These are phyloP conservation scores for Drosophila seclusa DNA, from an alignment of 2,888 invertebrate species.

Conservation along the genomic window DNA sequence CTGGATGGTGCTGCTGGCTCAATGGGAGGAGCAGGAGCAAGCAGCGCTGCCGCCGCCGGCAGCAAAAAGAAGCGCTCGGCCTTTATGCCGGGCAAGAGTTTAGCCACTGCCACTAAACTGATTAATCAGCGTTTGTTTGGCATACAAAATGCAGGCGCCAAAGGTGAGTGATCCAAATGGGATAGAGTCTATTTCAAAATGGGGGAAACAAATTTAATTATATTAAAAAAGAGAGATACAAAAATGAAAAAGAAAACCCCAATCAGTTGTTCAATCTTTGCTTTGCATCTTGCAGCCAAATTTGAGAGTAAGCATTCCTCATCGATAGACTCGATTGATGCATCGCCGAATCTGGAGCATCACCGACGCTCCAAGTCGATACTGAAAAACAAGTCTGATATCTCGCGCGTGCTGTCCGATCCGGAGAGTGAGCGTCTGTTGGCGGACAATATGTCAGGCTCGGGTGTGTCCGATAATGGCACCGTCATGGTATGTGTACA, in stretches of 20 bases:
- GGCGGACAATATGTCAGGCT: slow-evolving; percentile 88
- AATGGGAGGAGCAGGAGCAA: slow-evolving; percentile 12
- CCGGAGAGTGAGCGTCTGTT: slow-evolving; percentile 91
- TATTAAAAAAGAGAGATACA: fast-evolving
- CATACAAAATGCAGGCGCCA: slow-evolving; percentile 86
- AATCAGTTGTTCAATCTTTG: slow-evolving; percentile 16
- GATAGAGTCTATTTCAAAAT: background rate
- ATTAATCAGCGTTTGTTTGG: slow-evolving; percentile 91
- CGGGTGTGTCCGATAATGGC: slow-evolving; percentile 87
- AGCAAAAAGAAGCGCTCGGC: slow-evolving; percentile 85
- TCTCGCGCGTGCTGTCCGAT: slow-evolving; percentile 87
- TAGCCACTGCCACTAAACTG: slow-evolving; percentile 89
- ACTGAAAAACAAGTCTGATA: slow-evolving; percentile 90
- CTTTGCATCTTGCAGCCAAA: slow-evolving; percentile 76
- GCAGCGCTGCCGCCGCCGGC: slow-evolving; percentile 52
- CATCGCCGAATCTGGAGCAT: slow-evolving; percentile 88
- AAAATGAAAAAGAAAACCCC: background rate
- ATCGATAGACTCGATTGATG: slow-evolving; percentile 90
- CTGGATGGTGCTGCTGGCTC: slow-evolving; percentile 57
- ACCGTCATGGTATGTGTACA: slow-evolving; percentile 82
- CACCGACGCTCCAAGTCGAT: slow-evolving; percentile 91
- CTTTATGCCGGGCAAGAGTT: slow-evolving; percentile 88
- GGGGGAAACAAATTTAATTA: background rate
- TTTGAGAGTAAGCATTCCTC: slow-evolving; percentile 88
- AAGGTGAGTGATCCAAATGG: slow-evolving; percentile 72